These are phyloP conservation scores for Gonatopus flavifemur DNA, from an alignment of 1,140 invertebrate genomes.

Conservation along the genomic window DNA sequence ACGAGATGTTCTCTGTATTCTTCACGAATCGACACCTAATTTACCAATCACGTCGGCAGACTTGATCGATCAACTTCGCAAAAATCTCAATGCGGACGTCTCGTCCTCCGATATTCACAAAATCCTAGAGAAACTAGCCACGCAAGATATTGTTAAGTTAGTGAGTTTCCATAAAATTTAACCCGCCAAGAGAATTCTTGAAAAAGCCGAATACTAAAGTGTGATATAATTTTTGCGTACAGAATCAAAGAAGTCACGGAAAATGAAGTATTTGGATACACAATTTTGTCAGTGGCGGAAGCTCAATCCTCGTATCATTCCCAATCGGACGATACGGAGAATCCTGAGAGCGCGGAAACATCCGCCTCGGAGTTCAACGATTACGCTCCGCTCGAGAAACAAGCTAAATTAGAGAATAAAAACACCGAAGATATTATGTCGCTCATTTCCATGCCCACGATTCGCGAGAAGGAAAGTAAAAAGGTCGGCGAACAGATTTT, in stretches of 20 bases:
- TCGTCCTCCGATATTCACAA: conserved; percentile 70
- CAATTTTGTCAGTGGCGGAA: conserved; percentile 46
- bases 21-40: conserved; percentile 76
- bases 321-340: conserved; percentile 37
- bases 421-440: conserved; percentile 64
- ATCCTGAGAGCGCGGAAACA: conserved; percentile 35
- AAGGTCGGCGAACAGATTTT: conserved; percentile 95
- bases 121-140: conserved; percentile 83
- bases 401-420: conserved; percentile 44
- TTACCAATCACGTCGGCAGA: conserved; percentile 76
- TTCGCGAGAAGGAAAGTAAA: conserved; percentile 92
- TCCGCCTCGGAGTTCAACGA: conserved; percentile 42
- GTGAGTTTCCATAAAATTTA: conserved; percentile 19
- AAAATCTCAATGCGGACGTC: conserved; percentile 63
- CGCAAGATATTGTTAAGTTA: conserved; percentile 79
- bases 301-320: conserved; percentile 42
- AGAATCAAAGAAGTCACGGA: conserved; percentile 56
- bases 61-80: conserved; percentile 65
- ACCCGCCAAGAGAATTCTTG: not conserved
- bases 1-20: conserved; percentile 64
- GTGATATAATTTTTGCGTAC: conserved; percentile 10
- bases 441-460: conserved; percentile 88
- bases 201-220: not conserved
- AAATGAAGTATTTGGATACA: conserved; percentile 54
- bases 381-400: conserved; percentile 41